Evolutionary conservation across 1,140 invertebrate genomes (phyloP).

Genomic region (Calliphora vicina): DNA sequence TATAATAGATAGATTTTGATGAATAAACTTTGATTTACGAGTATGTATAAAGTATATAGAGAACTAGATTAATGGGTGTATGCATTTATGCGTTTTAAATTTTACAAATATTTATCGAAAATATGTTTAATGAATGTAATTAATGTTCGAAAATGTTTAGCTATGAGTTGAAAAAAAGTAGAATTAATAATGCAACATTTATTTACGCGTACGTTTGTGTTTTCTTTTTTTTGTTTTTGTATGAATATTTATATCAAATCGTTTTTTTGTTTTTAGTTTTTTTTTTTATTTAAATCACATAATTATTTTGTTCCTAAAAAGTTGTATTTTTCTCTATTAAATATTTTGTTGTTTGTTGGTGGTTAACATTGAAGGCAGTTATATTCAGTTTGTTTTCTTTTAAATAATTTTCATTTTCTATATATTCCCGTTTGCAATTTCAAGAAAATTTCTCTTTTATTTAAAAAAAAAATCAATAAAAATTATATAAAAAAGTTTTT

Average conservation of each 20-base stretch:
- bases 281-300: neutral
- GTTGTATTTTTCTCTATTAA: constrained; percentile 5
- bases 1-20: too few relatives aligned
- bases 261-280: neutral
- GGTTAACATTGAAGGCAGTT: constrained; percentile 34
- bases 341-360: constrained; percentile 1
- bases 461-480: neutral
- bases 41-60: neutral
- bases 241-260: neutral
- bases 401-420: neutral
- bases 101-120: neutral
- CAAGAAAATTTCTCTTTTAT: too few relatives aligned
- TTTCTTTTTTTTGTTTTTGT: neutral
- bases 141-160: neutral
- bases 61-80: neutral
- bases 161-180: neutral
- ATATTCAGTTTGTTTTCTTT: constrained; percentile 10
- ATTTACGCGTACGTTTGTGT: neutral
- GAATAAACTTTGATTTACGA: neutral
- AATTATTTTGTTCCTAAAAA: neutral
- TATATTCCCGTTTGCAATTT: neutral
- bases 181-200: neutral
- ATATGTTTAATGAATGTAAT: neutral
- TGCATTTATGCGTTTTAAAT: neutral
- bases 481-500: neutral